Percentiles rank a stretch among this genome's conserved stretches.
These are phyloP conservation scores for Egretta garzetta DNA, from an alignment of 2,113 vertebrate genomes.

Conservation along the genomic window DNA sequence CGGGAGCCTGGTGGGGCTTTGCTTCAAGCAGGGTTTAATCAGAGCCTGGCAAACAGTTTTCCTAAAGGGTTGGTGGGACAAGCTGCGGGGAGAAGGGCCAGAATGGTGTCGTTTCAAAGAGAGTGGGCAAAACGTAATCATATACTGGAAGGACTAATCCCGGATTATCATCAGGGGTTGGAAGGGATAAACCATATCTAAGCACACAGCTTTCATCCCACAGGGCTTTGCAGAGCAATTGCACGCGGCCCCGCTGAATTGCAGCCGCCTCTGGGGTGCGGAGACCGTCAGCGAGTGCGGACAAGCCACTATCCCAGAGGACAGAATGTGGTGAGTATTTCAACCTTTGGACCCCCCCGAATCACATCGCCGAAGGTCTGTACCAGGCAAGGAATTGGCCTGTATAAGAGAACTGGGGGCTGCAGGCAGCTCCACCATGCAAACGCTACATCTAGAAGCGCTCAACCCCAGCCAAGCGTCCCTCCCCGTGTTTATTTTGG, in stretches of 20 bases:
- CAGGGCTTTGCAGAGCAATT: neutral
- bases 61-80: constrained; percentile 26
- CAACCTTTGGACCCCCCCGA: neutral
- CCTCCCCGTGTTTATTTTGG: neutral
- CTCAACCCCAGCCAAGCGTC: too few relatives aligned
- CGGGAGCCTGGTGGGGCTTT: neutral
- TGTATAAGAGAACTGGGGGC: neutral
- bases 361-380: accelerated
- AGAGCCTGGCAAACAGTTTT: neutral
- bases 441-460: neutral
- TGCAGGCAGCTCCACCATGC: neutral
- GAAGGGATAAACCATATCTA: constrained; percentile 62
- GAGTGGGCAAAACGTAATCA: constrained; percentile 50
- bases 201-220: constrained; percentile 65
- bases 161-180: constrained; percentile 47
- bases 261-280: neutral
- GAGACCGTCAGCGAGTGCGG: accelerated
- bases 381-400: accelerated
- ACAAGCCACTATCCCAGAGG: neutral
- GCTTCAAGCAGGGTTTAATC: neutral
- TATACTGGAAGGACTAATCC: constrained; percentile 53
- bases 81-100: neutral
- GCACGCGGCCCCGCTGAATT: neutral
- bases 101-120: neutral
- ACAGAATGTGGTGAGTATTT: accelerated